Evolutionary conservation across 64 coral and sea anemone genomes (phyloP), one percentile per base, ranked within the genome.

Genomic region (Trachythela sp.): DNA sequence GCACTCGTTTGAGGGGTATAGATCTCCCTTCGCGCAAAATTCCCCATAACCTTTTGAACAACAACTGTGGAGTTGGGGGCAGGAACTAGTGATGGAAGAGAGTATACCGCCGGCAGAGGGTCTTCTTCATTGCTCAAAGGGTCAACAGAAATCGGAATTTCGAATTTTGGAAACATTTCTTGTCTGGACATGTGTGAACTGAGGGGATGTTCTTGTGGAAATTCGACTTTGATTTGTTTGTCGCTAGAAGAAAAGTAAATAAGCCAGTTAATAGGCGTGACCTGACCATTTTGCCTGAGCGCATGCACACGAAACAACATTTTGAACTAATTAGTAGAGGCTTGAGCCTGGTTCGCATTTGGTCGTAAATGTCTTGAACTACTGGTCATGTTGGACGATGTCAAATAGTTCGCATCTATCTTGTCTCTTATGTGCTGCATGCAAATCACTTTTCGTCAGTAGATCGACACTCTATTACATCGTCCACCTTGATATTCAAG

Each of bases 101-200:
- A 77, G 39, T 50, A 48, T 48, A 52, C 86, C 26, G 30, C 83
- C 26, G 32, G 30, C 51, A 0, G 36, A 37, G 31, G 2, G 9
- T 35, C 37, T 18, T 80, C 75, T 39, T 37, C 31, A 9, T 80
- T 35, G 37, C 75, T 37, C 31, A 39, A 35, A 35, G 31, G 31
- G 13, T 80, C 75, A 20, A 38, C 75, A 15, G 37, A 14, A 11
- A 35, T 80, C 0, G 75, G 86, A 60, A 35, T 60, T 27, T 93
- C 83, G 20, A 91, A 91, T 48, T 87, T 77, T 15, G 96, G 96
- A 43, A 99, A 99, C 89, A 99, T 92, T 18, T 91, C 96, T 88
- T 99, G 96, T 24, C 96, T 88, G 24, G 96, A 99, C 87, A 93
- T 91, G 34, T 99, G 96, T 27, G 96, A 99, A 39, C 91, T 95